Base-by-base conservation (phyloP, 30 jellyfish, hydroid and myxozoan genomes). In the Hydractinia symbiolongicarpus region DNA sequence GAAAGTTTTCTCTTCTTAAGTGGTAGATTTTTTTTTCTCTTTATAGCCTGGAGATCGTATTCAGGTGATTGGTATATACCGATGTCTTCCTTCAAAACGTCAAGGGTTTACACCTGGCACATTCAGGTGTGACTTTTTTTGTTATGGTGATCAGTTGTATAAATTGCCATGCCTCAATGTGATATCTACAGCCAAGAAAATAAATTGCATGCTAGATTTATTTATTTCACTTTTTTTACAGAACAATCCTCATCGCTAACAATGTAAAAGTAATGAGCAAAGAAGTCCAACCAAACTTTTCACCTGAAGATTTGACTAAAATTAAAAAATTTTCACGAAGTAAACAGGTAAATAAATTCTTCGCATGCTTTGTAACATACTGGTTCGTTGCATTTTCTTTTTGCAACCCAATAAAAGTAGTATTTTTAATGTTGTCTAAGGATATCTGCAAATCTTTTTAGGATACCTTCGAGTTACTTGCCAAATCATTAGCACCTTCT, bases 11-110 rank as follows among this genome's bases (percentile, higher is more conserved):
- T 58, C 69, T 13, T 1, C 15, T 58, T 58, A 0, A 58, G 15
- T 58, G 19, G 69, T 58, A 19, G 9, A 7, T 8, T 16, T 16
- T 6, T 9, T 4, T 61, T 66, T 53, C 67, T 67, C 6, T 30
- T 66, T 66, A 9, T 67, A 94, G 97, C 99, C 99, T 64, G 99
- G 99, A 9, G 99, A 95, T 73, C 80, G 99, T n/a, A 88, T 95
- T 5, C 99, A 95, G 78, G 96, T 89, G 5, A 85, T 95, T 61
- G 99, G 99, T 49, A 89, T 89, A 5, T 95, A 87, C 88, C 86
- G 99, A 16, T 95, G 99, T 57, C 79, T 95, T 17, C 99, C 99
- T 5, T 86, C 97, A 17, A 95, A 95, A 85, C 86, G 83, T 68
- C 90, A 96, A 6, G 97, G 97, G 5, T 86, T 84, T 81, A 89